Evolutionary conservation across 92 coral and sea anemone genomes (phyloP), one percentile per base, ranked within the genome.

Genomic region (Desmophyllum pertusum): DNA sequence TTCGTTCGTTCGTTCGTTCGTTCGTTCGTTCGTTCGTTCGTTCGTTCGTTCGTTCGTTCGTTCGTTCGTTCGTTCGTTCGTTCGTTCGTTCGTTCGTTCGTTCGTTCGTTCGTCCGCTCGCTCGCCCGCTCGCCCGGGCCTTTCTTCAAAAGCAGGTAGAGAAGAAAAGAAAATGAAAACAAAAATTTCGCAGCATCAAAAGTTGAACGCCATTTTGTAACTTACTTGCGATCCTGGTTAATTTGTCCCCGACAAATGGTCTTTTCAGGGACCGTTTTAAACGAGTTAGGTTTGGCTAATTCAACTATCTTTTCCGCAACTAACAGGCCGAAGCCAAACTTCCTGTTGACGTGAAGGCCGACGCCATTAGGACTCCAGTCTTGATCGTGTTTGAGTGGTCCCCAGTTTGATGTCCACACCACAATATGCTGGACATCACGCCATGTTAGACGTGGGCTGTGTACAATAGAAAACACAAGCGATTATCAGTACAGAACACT

Each of bases 281-380:
- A 92, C 36, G 91, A 83, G 41, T 74, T 84, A 29, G 95, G 95
- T 41, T 94, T 84, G 14, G 97, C 99, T 93, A 92, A 81, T 37
- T 90, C 90, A 18, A 96, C 98, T 21, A 96, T 92, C 73, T 91
- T 95, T 88, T 94, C 98, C 4, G 99, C 99, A 27, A 90, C 97
- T 69, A 96, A 90, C 62, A 96, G 94, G 25, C 99, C 99, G 68
- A 94, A 96, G 42, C 99, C 99, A 66, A 96, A 96, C 91, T 96
- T 96, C 18, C 95, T 93, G 33, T 94, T 96, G 14, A 92, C 98
- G 71, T 88, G 91, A 10, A 95, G 92, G 3, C 94, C 97, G 2
- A 96, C 93, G 1, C 99, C 99, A 78, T 96, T 96, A n/a, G 82
- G 71, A 63, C 89, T 90, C 99, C 99, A 96, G 70, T 96, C 97